These are phyloP conservation scores for Platycheirus albimanus DNA, from an alignment of 2,888 invertebrate genomes.

Conservation along the genomic window DNA sequence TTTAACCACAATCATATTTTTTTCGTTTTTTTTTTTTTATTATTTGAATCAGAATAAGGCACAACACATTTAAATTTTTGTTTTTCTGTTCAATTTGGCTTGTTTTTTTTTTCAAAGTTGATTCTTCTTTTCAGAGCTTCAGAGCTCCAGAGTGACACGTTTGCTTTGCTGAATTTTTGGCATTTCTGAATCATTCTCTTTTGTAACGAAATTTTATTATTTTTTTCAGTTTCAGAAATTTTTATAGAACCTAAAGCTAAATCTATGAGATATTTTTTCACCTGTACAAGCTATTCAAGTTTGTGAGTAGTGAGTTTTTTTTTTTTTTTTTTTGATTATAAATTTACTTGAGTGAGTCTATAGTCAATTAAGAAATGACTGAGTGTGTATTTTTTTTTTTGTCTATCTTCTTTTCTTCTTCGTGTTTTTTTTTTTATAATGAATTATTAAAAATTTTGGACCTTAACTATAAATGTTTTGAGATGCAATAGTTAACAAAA, in stretches of 20 bases:
- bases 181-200: slow-evolving; percentile 30
- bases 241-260: background rate
- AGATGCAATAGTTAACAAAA: slow-evolving; percentile 5
- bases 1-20: slow-evolving; percentile 73
- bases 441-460: background rate
- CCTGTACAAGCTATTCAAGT: slow-evolving; percentile 53
- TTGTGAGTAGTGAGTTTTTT: slow-evolving; percentile 12
- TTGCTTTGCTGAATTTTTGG: slow-evolving; percentile 31
- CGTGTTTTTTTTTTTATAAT: slow-evolving; percentile 1
- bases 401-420: slow-evolving; percentile 19
- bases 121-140: slow-evolving; percentile 53
- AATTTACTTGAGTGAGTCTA: slow-evolving; percentile 14
- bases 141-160: slow-evolving; percentile 64
- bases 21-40: slow-evolving; percentile 8
- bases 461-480: too few relatives aligned
- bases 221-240: slow-evolving; percentile 3
- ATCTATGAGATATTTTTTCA: slow-evolving; percentile 37
- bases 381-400: slow-evolving; percentile 13
- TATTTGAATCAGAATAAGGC: slow-evolving; percentile 64
- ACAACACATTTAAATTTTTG: slow-evolving; percentile 59
- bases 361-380: slow-evolving; percentile 2
- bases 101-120: slow-evolving; percentile 42
- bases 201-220: slow-evolving; percentile 10
- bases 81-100: too few relatives aligned
- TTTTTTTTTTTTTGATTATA: background rate